These are phyloP conservation scores for Tiliacea aurago DNA, from an alignment of 2,888 invertebrate species.

Conservation along the genomic window DNA sequence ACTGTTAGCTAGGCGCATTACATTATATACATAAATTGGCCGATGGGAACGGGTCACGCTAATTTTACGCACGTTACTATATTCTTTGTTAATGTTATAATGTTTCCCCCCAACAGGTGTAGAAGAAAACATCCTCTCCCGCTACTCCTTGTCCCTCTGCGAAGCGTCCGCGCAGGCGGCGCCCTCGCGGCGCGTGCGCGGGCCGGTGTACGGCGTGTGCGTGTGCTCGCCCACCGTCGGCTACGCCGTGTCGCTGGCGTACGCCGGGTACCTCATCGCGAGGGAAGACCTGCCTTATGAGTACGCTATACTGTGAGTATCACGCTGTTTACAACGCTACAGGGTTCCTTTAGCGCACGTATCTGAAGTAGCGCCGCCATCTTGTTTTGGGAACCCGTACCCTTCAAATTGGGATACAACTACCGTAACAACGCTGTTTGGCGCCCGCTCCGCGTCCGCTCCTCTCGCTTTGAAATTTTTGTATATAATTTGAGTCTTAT, in stretches of 20 bases:
- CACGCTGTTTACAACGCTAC: not conserved
- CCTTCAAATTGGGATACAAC: not conserved
- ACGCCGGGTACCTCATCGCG: constrained; percentile 93
- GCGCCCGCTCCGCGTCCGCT: no score
- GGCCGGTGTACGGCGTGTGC: constrained; percentile 93
- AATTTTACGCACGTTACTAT: no score
- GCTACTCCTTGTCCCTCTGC: constrained; percentile 86
- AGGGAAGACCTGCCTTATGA: constrained; percentile 91
- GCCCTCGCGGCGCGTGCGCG: constrained; percentile 89
- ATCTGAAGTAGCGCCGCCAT: no score
- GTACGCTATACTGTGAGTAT: constrained; percentile 92
- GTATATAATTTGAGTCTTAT: no score
- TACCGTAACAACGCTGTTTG: not conserved
- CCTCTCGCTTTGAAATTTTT: no score
- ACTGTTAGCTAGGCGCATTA: no score
- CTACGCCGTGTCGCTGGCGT: constrained; percentile 93
- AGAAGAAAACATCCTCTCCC: constrained; percentile 88
- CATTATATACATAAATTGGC: no score
- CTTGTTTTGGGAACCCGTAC: not conserved
- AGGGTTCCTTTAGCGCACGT: no score
- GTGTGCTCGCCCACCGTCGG: constrained; percentile 93
- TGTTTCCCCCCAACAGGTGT: constrained; percentile 75
- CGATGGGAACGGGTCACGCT: no score
- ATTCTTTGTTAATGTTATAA: no score
- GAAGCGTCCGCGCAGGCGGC: constrained; percentile 82